A percentile compares a stretch with the other conserved stretches of the same genome.
Evolutionary conservation across 2,113 vertebrate species (phyloP).

Genomic region (Chloebia gouldiae): DNA sequence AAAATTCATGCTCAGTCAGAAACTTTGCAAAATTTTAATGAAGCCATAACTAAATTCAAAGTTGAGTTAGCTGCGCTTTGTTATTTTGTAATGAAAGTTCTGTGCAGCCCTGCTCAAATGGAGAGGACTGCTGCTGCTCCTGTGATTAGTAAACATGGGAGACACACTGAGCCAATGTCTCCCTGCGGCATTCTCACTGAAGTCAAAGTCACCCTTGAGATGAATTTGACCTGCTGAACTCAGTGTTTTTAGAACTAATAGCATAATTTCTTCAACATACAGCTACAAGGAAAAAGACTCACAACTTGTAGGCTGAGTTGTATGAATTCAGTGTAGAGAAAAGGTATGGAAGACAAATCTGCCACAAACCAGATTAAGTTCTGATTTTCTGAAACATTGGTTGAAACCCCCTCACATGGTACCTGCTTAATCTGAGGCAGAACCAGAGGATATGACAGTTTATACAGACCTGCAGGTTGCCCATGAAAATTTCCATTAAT

Average conservation of each 20-base stretch:
- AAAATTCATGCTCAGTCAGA: slow-evolving; percentile 53
- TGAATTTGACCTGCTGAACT: slow-evolving; percentile 38
- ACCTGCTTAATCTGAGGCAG: background rate
- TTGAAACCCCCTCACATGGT: background rate
- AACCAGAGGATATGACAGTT: background rate
- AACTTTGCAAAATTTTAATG: slow-evolving; percentile 62
- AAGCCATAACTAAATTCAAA: slow-evolving; percentile 59
- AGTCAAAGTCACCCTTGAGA: slow-evolving; percentile 25
- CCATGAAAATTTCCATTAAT: background rate
- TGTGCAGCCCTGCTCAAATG: background rate
- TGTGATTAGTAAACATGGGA: slow-evolving; percentile 29
- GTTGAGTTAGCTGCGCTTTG: background rate
- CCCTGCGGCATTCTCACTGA: background rate
- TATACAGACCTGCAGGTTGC: background rate
- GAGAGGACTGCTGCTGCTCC: background rate
- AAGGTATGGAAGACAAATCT: background rate
- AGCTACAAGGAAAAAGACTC: background rate
- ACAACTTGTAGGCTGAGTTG: background rate
- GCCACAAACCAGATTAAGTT: background rate
- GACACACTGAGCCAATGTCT: background rate
- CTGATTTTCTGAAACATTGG: background rate
- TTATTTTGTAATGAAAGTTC: slow-evolving; percentile 45
- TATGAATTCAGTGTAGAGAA: background rate
- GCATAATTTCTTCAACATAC: background rate
- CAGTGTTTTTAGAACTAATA: background rate